Conservation (phyloP, 1,140 invertebrate species). For the Marisa cornuarietis region DNA sequence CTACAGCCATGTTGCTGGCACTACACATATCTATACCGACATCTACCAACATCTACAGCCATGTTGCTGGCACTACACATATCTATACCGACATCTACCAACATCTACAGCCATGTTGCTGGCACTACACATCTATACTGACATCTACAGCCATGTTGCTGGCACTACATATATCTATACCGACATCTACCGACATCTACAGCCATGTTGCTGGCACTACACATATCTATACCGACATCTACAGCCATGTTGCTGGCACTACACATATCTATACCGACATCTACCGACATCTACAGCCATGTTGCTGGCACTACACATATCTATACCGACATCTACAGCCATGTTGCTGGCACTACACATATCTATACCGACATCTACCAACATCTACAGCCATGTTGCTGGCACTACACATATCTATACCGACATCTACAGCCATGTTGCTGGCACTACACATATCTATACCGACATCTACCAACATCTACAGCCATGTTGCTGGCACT, state of each 20-base stretch:
- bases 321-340: too few relatives aligned
- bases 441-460: background rate
- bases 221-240: too few relatives aligned
- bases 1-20: too few relatives aligned
- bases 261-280: background rate
- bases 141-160: too few relatives aligned
- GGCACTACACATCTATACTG: too few relatives aligned
- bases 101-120: too few relatives aligned
- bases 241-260: background rate
- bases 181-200: background rate
- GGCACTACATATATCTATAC: background rate
- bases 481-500: too few relatives aligned
- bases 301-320: background rate
- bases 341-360: background rate
- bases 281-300: background rate
- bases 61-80: too few relatives aligned
- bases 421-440: background rate
- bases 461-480: background rate
- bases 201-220: background rate
- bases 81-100: too few relatives aligned
- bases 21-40: too few relatives aligned
- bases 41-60: too few relatives aligned
- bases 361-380: background rate
- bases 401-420: background rate
- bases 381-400: slow-evolving; percentile 1